A percentile compares a stretch with the other conserved stretches of the same genome.
These are phyloP conservation scores for Euzophera pinguis DNA, from an alignment of 2,888 invertebrate species.

Conservation along the genomic window DNA sequence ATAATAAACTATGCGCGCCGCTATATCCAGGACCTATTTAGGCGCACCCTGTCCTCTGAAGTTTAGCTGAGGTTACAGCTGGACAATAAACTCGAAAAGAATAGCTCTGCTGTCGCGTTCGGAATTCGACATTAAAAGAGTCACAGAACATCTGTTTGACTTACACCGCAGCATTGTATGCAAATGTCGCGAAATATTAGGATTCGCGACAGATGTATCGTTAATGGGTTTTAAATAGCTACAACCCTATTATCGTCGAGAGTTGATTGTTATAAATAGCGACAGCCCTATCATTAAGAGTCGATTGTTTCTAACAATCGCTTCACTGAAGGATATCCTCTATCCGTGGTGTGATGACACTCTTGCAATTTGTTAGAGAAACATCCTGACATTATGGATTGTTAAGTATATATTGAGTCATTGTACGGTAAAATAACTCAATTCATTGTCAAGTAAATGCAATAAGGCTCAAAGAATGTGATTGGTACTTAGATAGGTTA, in stretches of 20 bases:
- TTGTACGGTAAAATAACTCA: neutral
- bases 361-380: neutral
- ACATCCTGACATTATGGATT: neutral
- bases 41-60: too few relatives aligned
- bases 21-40: too few relatives aligned
- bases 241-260: constrained; percentile 10
- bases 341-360: neutral
- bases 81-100: neutral
- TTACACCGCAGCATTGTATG: constrained; percentile 54
- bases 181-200: constrained; percentile 44
- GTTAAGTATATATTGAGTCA: neutral
- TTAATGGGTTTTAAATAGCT: constrained; percentile 49
- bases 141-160: constrained; percentile 33
- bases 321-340: neutral
- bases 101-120: neutral
- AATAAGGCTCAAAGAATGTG: too few relatives aligned
- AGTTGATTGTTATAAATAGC: constrained; percentile 3
- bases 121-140: neutral
- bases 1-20: too few relatives aligned
- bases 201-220: constrained; percentile 34
- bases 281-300: neutral
- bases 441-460: neutral
- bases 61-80: neutral
- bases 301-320: constrained; percentile 5
- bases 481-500: too few relatives aligned